These are phyloP conservation scores for Pandemis cinnamomeana DNA, from an alignment of 2,888 invertebrate species.

Conservation along the genomic window DNA sequence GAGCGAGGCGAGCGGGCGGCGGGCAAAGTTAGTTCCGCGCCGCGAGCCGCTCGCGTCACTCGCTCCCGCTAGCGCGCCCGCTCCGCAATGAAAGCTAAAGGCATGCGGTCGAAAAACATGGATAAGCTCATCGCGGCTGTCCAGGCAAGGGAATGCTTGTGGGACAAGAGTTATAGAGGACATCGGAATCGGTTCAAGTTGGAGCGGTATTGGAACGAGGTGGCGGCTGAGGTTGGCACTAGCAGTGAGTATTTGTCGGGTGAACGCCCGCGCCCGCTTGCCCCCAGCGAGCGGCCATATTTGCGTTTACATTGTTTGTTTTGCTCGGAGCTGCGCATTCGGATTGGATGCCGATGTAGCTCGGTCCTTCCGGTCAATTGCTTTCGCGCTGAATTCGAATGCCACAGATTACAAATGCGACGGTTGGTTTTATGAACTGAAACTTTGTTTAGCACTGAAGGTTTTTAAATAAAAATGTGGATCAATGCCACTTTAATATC, in stretches of 20 bases:
- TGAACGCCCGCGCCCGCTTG: slow-evolving; percentile 54
- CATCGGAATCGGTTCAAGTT: slow-evolving; percentile 77
- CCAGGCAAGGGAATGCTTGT: slow-evolving; percentile 77
- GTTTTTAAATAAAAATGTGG: background rate
- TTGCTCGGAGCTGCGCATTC: slow-evolving; percentile 30
- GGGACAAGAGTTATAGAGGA: slow-evolving; percentile 79
- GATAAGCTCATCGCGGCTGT: slow-evolving; percentile 80
- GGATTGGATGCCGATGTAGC: slow-evolving; percentile 24
- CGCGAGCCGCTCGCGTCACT: slow-evolving; percentile 60
- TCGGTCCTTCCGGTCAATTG: slow-evolving; percentile 39
- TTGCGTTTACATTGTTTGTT: slow-evolving; percentile 35
- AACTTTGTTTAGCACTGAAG: background rate
- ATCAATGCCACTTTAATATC: background rate
- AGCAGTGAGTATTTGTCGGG: slow-evolving; percentile 73
- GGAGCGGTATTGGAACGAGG: slow-evolving; percentile 81
- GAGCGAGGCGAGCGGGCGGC: slow-evolving; percentile 45
- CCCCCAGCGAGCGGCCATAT: slow-evolving; percentile 47
- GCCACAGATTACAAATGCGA: slow-evolving; percentile 5
- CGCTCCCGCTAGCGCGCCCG: slow-evolving; percentile 68
- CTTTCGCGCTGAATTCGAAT: slow-evolving; percentile 26
- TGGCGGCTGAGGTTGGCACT: slow-evolving; percentile 76
- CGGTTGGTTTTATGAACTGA: background rate
- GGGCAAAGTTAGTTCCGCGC: slow-evolving; percentile 60
- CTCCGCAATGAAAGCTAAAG: slow-evolving; percentile 66
- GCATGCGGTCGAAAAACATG: slow-evolving; percentile 74